These are phyloP conservation scores for Drosophila anomelani DNA, from an alignment of 2,888 invertebrate species.

Conservation along the genomic window DNA sequence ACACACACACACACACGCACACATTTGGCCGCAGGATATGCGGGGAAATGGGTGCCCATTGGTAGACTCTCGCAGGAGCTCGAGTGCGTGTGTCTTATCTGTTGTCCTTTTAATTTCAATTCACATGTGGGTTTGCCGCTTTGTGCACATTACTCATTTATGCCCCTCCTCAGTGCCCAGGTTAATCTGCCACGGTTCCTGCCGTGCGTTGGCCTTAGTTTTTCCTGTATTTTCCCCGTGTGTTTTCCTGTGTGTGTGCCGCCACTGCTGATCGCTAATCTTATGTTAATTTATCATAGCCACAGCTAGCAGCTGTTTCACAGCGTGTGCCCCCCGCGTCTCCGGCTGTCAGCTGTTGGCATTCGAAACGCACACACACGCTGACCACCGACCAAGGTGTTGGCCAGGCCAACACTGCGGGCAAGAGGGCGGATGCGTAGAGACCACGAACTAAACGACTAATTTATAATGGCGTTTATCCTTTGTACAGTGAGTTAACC, in stretches of 20 bases:
- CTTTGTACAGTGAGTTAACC: neutral
- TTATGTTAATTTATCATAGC: constrained; percentile 75
- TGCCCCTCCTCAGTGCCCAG: constrained; percentile 2
- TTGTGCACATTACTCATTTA: constrained; percentile 77
- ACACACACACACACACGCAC: neutral
- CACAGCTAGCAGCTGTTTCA: constrained; percentile 38
- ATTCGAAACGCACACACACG: neutral
- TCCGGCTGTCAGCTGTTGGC: constrained; percentile 11
- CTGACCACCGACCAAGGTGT: constrained; percentile 11
- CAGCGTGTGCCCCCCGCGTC: constrained; percentile 3
- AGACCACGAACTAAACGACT: constrained; percentile 1
- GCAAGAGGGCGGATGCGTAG: neutral
- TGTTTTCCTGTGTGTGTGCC: constrained; percentile 8
- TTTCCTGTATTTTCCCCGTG: constrained; percentile 6
- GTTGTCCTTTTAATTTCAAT: constrained; percentile 77
- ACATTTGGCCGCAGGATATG: constrained; percentile 10
- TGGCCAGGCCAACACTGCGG: constrained; percentile 8
- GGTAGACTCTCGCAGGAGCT: neutral
- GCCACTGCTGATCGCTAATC: constrained; percentile 71
- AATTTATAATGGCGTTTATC: constrained; percentile 8
- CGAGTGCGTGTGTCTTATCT: constrained; percentile 68
- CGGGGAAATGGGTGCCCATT: constrained; percentile 3
- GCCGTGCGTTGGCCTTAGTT: constrained; percentile 10
- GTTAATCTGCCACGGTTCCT: constrained; percentile 11
- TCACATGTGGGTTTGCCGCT: constrained; percentile 76